Base-by-base conservation (phyloP, 2,797 vertebrate genomes). In the Coendou prehensilis region DNA sequence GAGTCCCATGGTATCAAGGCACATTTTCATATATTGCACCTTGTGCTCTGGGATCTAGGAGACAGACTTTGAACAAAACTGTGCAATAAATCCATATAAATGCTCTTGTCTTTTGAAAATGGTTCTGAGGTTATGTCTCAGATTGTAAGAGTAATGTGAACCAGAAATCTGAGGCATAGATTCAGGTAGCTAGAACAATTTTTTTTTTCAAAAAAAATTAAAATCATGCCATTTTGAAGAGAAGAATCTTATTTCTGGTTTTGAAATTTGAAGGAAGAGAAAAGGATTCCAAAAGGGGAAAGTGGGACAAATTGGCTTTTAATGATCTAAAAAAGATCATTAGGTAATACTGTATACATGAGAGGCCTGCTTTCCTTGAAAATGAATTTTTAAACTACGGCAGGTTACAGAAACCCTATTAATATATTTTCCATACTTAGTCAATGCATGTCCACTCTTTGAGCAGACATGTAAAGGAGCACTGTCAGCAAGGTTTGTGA, bases 201-300 rank as follows among this genome's bases (percentile, higher is more conserved):
- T 41, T 14, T 41, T 14, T 73, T 71, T 89, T 28, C 14, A 0
- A 10, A 92, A 84, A 84, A 88, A 86, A 82, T 41, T 61, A 93
- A 97, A 95, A 90, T 61, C 63, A 59, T 76, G 47, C 41, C 80
- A 63, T 95, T 97, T 92, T 84, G 86, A 94, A 90, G 45, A 96
- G 41, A 91, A 89, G 23, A 28, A 69, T 92, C 28, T 83, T 93
- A 78, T 37, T 96, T 93, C 76, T 69, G 54, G 61, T 56, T 96
- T 81, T 89, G 37, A 89, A 47, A 81, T 87, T 41, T 61, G 30
- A 54, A 59, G 6, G 6, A 61, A 88, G 76, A 33, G 61, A 26
- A 63, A 83, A 91, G 28, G 23, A n/a, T 89, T 95, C 61, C 57
- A 71, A 91, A 91, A 63, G 37, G 81, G 17, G 75, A 93, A 80